phyloP scores from a whole-genome alignment of 2,113 vertebrate genomes.

The Hydropotes inermis region DNA sequence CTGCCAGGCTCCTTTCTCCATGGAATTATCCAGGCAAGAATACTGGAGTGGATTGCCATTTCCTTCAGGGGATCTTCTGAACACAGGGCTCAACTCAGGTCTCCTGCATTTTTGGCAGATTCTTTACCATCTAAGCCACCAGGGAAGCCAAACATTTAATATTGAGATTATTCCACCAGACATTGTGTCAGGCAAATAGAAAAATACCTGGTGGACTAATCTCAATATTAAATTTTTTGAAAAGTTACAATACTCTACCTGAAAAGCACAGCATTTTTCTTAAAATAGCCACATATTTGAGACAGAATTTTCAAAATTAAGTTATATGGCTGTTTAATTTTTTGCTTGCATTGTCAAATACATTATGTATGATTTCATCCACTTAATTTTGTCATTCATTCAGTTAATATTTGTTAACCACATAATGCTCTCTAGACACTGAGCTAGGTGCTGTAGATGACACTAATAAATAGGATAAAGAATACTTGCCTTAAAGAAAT shows the following conservation, averaged over 20 bases:
- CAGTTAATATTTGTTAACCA: not conserved
- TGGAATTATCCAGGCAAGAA: not conserved
- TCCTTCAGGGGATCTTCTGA: not conserved
- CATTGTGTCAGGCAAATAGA: not conserved
- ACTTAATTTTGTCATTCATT: not conserved
- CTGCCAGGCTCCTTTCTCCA: not conserved
- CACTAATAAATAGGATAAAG: not conserved
- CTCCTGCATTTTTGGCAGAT: not conserved
- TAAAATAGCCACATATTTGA: not conserved
- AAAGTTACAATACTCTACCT: not conserved
- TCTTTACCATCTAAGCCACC: not conserved
- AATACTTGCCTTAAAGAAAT: not conserved
- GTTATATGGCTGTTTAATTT: not conserved
- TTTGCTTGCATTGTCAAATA: not conserved
- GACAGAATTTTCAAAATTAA: not conserved
- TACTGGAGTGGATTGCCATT: not conserved
- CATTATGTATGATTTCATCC: not conserved
- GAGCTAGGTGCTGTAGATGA: not conserved
- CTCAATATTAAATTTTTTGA: not conserved
- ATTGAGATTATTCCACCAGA: not conserved
- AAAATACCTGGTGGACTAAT: not conserved
- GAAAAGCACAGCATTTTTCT: not conserved
- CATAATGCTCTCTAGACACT: not conserved
- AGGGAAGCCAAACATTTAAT: not conserved
- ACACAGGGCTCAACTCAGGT: not conserved